Base-by-base conservation (phyloP, 2,113 vertebrate genomes). In the Lamprologus lemairii region DNA sequence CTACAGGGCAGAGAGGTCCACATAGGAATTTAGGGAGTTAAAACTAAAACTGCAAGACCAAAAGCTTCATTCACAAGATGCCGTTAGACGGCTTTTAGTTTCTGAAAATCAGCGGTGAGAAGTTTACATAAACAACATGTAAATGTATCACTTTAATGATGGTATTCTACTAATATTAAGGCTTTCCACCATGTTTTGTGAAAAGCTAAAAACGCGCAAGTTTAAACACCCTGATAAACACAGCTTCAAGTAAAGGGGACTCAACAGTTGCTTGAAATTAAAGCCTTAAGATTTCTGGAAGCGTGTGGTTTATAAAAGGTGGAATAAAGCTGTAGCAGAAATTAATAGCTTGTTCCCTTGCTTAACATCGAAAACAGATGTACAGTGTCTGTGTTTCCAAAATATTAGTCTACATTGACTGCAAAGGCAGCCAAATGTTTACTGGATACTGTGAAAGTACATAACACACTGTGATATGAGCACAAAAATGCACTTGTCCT, bases 1-100 rank as follows among this genome's bases (percentile, higher is more conserved):
- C 99, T 99, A 91, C 1, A 21, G 42, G 78, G 80, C 12, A 89
- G 60, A 92, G 33, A 89, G 23, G 84, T 91, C 11, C 40, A 90
- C 11, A 35, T 10, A 75, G 65, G 26, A 63, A n/a, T 86, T 80
- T 17, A 57, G 45, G 47, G 40, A 55, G 13, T 65, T 58, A 79
- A 84, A 82, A 65, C 68, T 58, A 65, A 42, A 65, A 53, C 16
- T 8, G 49, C 28, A 82, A 21, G 51, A 73, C 42, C 16, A 47
- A 68, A 80, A 45, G 4, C 16, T n/a, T 51, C 45, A 51, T 11
- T 54, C 16, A 13, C 33, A 33, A 23, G 11, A 35, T 82, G 47
- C 35, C 49, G 26, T 78, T 54, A 33, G 45, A 9, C n/a, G 35
- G 47, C 11, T 1, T 78, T 12, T 11, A 17, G 28, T 26, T 53